Evolutionary conservation across 1,140 invertebrate species (phyloP).

Genomic region (Mylabris phalerata): DNA sequence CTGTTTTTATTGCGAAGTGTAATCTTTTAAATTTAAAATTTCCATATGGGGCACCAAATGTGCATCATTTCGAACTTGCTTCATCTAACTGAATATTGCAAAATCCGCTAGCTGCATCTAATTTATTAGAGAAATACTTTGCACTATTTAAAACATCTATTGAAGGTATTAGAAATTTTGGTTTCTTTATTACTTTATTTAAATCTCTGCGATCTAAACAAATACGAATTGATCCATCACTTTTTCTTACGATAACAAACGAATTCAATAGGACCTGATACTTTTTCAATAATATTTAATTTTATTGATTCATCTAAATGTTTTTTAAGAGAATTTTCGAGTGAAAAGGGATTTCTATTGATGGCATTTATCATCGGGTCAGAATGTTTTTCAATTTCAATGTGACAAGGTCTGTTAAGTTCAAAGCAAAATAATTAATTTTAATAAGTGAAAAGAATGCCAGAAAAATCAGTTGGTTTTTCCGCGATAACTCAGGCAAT

Average conservation of each 20-base stretch:
- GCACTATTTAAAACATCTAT: background rate
- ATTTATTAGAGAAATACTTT: background rate
- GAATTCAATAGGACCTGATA: too few species aligned
- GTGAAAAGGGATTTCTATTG: constrained; percentile 28
- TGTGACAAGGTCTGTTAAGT: too few species aligned
- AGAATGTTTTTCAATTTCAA: too few species aligned
- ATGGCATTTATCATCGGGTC: too few species aligned
- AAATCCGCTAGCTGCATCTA: background rate
- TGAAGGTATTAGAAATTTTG: background rate
- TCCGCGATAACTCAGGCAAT: too few species aligned
- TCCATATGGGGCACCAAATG: constrained; percentile 21
- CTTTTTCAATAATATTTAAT: too few species aligned
- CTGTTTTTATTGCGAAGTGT: constrained; percentile 35
- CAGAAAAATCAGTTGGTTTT: too few species aligned
- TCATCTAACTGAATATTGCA: background rate
- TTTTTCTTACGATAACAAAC: constrained; percentile 3
- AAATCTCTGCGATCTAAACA: constrained; percentile 15
- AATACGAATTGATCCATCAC: too few species aligned
- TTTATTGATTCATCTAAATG: constrained; percentile 27
- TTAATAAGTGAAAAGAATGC: too few species aligned
- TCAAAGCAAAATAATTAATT: too few species aligned
- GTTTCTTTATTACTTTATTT: constrained; percentile 12
- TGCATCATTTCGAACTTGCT: background rate
- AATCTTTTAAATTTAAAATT: constrained; percentile 32
- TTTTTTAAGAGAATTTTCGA: constrained; percentile 30